Evolutionary conservation across 2,797 vertebrate species (phyloP), one percentile per base, ranked within the genome.

Genomic region (Kryptopterus vitreolus): DNA sequence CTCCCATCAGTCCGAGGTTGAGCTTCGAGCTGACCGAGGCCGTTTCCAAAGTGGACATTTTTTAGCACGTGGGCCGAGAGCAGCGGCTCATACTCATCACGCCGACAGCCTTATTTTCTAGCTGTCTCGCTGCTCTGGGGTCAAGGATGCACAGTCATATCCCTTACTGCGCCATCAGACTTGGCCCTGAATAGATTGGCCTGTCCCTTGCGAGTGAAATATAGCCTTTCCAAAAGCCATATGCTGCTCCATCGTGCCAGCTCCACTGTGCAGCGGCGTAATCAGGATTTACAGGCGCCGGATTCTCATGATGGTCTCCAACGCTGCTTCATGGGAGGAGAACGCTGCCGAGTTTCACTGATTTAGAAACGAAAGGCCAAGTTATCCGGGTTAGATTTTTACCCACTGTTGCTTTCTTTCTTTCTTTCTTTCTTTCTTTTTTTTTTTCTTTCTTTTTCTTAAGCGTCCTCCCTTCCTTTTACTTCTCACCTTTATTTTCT

Each of bases 121-220:
- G 74, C 70, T 69, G 81, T 81, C 77, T 79, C 53, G 1, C 78
- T 70, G 72, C 57, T 74, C 58, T 73, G 77, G 79, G 81, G 83
- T 86, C 85, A 86, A 82, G 85, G 80, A 86, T 86, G 63, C 80
- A 82, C 80, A 74, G 59, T 72, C 81, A 76, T 66, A 79, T 78
- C 73, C 68, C 79, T 79, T 72, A 69, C 79, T 77, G 68, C 73
- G 75, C 76, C 72, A 77, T 75, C 69, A 59, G 59, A 65, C 38
- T 63, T 48, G 79, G 77, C 77, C 69, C 53, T 53, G 61, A 62
- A 83, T 78, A 83, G 74, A 81, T 83, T 77, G 69, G 66, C 55
- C 71, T 82, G 70, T 79, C 70, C 31, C 8, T 62, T 74, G 53
- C 15, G 38, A 75, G 76, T 79, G 62, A 69, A 78, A 79, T 48